Evolutionary conservation across 1,140 invertebrate genomes (phyloP), one percentile per base, ranked within the genome.

Genomic region (Galendromus occidentalis): DNA sequence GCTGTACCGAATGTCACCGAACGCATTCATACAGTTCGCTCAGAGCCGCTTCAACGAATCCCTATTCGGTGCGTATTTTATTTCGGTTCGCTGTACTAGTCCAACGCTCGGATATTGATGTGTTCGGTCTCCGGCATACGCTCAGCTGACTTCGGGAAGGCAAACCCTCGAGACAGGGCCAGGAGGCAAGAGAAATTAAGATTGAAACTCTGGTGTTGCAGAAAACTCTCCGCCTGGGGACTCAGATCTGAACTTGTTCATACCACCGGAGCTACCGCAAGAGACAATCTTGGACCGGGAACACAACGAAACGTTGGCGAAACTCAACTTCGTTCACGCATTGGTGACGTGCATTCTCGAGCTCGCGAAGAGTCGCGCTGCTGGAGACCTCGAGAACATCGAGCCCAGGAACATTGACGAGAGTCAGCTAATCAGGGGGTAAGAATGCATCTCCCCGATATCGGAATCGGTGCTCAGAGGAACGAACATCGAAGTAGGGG

Each of bases 231-330:
- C 79, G 7, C 74, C 76, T 0, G 75, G 73, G 18, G 74, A 77
- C 66, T 76, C 80, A 44, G 77, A 82, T 66, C 84, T 83, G 66
- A 81, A 87, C 67, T 84, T 83, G 67, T 94, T 93, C 77, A 82
- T 88, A 28, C 83, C 86, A 29, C 91, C 91, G 6, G 91, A 95
- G 74, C 76, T 98, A 65, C 87, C 89, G 42, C 90, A 95, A 76
- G 93, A 98, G 78, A 96, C 92, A 22, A 79, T 98, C 20, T 81
- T 96, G 68, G 90, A 93, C 75, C 83, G 85, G 66, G 88, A 91
- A 73, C 92, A 96, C 76, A 92, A 91, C 76, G 89, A 94, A 74
- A 90, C 87, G 5, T 76, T 96, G 69, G 87, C 88, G 1, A 95
- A 95, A 75, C 79, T 96, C 42, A 90, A 90, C 73, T 96, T 94